Conservation (phyloP, 2,797 vertebrate species). For the Tiaroga cobitis region DNA sequence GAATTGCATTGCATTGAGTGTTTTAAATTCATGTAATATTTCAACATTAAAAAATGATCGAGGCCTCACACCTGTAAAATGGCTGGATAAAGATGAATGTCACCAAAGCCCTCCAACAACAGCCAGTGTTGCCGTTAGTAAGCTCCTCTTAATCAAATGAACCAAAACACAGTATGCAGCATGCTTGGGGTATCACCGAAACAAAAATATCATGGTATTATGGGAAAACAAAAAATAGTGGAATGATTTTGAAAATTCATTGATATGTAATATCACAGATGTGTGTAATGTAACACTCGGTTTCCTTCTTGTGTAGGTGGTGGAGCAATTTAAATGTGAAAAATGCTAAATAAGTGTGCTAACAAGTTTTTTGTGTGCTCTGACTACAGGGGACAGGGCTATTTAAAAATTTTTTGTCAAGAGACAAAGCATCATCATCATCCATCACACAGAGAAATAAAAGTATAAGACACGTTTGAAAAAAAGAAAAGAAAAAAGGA, state of each 20-base stretch:
- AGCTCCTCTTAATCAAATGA: constrained; percentile 6
- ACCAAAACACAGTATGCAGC: constrained; percentile 26
- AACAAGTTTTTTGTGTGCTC: constrained; percentile 37
- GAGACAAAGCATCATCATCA: constrained; percentile 34
- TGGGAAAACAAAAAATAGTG: constrained; percentile 9
- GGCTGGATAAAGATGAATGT: not conserved
- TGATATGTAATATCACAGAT: constrained; percentile 12
- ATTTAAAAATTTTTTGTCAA: not conserved
- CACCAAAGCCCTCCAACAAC: constrained; percentile 2
- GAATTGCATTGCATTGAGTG: not conserved
- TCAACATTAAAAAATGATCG: not conserved
- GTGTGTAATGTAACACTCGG: not conserved
- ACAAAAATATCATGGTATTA: constrained; percentile 35
- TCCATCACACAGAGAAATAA: constrained; percentile 27
- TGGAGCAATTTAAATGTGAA: constrained; percentile 5
- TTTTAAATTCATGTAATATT: constrained; percentile 36
- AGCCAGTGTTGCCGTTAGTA: constrained; percentile 9
- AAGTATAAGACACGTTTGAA: constrained; percentile 16
- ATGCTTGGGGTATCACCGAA: constrained; percentile 18
- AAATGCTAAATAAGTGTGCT: constrained; percentile 32
- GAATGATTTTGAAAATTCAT: not conserved
- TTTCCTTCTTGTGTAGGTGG: constrained; percentile 9
- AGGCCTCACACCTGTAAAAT: not conserved
- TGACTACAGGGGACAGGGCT: constrained; percentile 8
- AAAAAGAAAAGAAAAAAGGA: not conserved